Percentiles rank a stretch among this genome's conserved stretches.
Evolutionary conservation across 2,888 invertebrate genomes (phyloP).

Genomic region (Orthosia cruda): DNA sequence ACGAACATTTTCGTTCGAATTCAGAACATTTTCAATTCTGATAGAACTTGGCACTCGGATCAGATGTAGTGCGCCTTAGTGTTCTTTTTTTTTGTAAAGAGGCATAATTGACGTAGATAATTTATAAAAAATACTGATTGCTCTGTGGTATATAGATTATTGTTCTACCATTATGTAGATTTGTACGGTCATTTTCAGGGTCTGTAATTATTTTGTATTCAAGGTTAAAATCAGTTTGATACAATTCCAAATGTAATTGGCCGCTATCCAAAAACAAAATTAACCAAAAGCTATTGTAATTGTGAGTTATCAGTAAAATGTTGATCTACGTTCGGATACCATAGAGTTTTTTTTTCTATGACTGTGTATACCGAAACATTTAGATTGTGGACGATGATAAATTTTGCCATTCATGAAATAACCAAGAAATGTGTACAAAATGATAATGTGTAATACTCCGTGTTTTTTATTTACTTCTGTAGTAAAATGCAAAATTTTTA

Average conservation of each 20-base stretch:
- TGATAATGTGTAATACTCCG: neutral
- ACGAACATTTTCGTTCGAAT: too few species aligned
- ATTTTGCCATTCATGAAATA: slow-evolving; percentile 2
- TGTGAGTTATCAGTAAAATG: slow-evolving; percentile 42
- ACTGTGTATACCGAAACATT: slow-evolving; percentile 4
- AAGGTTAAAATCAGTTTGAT: slow-evolving; percentile 52
- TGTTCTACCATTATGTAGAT: slow-evolving; percentile 10
- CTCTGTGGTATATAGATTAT: slow-evolving; percentile 16
- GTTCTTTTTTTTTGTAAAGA: slow-evolving; percentile 20
- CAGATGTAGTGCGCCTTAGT: neutral
- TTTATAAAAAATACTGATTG: neutral
- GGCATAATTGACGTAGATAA: neutral
- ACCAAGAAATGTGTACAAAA: slow-evolving; percentile 13
- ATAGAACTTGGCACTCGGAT: too few species aligned
- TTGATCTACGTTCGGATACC: slow-evolving; percentile 36
- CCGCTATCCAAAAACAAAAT: slow-evolving; percentile 56
- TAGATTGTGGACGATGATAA: neutral
- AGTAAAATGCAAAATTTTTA: neutral
- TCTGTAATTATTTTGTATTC: slow-evolving; percentile 42
- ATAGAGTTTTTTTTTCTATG: slow-evolving; percentile 40
- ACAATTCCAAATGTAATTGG: slow-evolving; percentile 62
- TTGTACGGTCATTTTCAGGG: slow-evolving; percentile 29
- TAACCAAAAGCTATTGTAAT: slow-evolving; percentile 42
- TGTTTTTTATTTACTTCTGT: slow-evolving; percentile 12
- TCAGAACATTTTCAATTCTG: too few species aligned